Evolutionary conservation across 2,797 vertebrate species (phyloP).

Genomic region (Catostomus latipinnis): DNA sequence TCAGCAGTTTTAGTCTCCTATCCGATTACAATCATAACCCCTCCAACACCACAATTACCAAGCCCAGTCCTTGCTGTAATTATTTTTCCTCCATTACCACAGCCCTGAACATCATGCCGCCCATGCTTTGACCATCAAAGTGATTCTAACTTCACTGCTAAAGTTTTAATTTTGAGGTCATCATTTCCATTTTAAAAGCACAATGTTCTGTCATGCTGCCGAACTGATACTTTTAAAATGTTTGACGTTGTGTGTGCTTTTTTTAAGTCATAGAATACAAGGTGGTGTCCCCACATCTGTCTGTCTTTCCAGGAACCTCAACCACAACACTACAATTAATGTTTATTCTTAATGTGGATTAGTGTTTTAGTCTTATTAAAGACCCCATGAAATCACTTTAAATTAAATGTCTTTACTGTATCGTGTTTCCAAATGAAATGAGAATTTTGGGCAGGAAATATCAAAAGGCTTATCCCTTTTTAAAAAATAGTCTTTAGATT

Average conservation of each 20-base stretch:
- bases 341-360: not conserved
- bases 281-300: conserved; percentile 11
- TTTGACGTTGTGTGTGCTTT: not conserved
- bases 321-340: conserved; percentile 15
- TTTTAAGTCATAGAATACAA: conserved; percentile 1
- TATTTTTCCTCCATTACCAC: conserved; percentile 4
- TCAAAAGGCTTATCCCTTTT: too few species aligned
- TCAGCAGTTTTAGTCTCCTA: conserved; percentile 12
- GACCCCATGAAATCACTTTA: too few species aligned
- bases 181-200: conserved; percentile 18
- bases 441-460: too few species aligned
- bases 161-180: conserved; percentile 7
- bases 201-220: not conserved
- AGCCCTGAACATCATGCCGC: conserved; percentile 15
- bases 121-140: conserved; percentile 1
- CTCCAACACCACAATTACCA: not conserved
- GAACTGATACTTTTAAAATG: not conserved
- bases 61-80: not conserved
- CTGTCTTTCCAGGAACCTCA: conserved; percentile 20
- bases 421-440: too few species aligned
- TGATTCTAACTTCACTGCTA: conserved; percentile 7
- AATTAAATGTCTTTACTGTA: too few species aligned
- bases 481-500: too few species aligned
- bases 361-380: not conserved
- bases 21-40: conserved; percentile 6